These are phyloP conservation scores for Portevinia maculata DNA, from an alignment of 2,888 invertebrate species.

Conservation along the genomic window DNA sequence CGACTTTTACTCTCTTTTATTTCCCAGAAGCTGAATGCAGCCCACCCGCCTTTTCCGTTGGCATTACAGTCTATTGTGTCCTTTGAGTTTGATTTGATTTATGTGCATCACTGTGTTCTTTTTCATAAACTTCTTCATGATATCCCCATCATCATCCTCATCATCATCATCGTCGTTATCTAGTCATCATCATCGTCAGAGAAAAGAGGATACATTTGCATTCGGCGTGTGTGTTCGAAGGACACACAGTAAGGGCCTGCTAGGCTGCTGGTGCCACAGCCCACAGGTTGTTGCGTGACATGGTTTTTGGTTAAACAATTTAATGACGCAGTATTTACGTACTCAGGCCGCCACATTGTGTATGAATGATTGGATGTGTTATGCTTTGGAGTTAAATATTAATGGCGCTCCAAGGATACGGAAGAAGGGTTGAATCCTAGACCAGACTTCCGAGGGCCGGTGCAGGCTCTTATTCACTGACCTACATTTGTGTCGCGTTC, in stretches of 20 bases:
- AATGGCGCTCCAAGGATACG: slow-evolving; percentile 35
- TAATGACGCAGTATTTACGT: slow-evolving; percentile 30
- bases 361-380: not conserved
- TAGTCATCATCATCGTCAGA: slow-evolving; percentile 11
- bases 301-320: slow-evolving; percentile 46
- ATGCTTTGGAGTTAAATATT: slow-evolving; percentile 32
- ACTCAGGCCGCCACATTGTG: slow-evolving; percentile 2
- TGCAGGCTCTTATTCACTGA: slow-evolving; percentile 9
- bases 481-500: too few relatives aligned
- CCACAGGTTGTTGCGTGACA: slow-evolving; percentile 72
- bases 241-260: slow-evolving; percentile 39
- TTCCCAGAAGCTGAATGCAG: not conserved
- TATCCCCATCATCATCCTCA: slow-evolving; percentile 14
- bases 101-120: slow-evolving; percentile 57
- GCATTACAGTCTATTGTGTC: not conserved
- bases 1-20: slow-evolving; percentile 42
- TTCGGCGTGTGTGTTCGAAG: slow-evolving; percentile 46
- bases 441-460: not conserved
- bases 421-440: too few relatives aligned
- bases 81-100: slow-evolving; percentile 66
- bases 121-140: slow-evolving; percentile 33
- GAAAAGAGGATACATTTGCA: slow-evolving; percentile 40
- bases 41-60: not conserved
- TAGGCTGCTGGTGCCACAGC: not conserved
- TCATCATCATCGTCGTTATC: slow-evolving; percentile 25